Conservation (phyloP, 2,797 vertebrate species). For the Hyperoplus immaculatus region DNA sequence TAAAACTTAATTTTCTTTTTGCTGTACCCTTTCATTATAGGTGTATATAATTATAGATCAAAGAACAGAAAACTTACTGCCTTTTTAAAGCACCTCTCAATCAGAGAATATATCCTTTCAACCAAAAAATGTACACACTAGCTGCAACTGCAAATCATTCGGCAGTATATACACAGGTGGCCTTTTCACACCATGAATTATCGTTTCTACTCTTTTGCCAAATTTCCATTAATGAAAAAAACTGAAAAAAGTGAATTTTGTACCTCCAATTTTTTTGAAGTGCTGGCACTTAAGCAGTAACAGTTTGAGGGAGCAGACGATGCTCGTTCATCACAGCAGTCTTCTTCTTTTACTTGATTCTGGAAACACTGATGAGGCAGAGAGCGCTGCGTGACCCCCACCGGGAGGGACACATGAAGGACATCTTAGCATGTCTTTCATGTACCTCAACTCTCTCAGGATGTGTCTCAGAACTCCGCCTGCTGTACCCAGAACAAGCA, state of each 20-base stretch:
- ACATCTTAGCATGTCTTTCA: constrained; percentile 81
- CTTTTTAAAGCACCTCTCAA: constrained; percentile 35
- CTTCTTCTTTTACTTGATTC: constrained; percentile 36
- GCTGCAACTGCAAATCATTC: constrained; percentile 10
- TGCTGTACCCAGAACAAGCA: constrained; percentile 72
- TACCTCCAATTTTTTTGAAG: constrained; percentile 25
- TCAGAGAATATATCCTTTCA: constrained; percentile 41
- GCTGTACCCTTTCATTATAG: constrained; percentile 37
- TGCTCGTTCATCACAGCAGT: constrained; percentile 41
- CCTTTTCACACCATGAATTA: constrained; percentile 18
- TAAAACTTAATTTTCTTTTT: constrained; percentile 16
- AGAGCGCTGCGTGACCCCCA: constrained; percentile 61
- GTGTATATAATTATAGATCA: constrained; percentile 43
- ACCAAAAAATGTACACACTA: constrained; percentile 17
- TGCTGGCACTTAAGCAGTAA: constrained; percentile 27
- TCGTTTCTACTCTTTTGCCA: constrained; percentile 40
- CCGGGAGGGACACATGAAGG: constrained; percentile 78
- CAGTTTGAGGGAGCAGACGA: constrained; percentile 58
- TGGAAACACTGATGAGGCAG: constrained; percentile 48
- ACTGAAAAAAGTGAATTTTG: constrained; percentile 61
- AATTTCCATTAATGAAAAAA: constrained; percentile 34
- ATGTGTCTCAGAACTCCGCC: constrained; percentile 62
- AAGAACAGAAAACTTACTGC: constrained; percentile 30
- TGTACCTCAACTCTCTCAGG: constrained; percentile 65
- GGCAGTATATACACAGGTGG: constrained; percentile 4